These are phyloP conservation scores for Rotaria sp. DNA, from an alignment of 2,888 invertebrate species.

Conservation along the genomic window DNA sequence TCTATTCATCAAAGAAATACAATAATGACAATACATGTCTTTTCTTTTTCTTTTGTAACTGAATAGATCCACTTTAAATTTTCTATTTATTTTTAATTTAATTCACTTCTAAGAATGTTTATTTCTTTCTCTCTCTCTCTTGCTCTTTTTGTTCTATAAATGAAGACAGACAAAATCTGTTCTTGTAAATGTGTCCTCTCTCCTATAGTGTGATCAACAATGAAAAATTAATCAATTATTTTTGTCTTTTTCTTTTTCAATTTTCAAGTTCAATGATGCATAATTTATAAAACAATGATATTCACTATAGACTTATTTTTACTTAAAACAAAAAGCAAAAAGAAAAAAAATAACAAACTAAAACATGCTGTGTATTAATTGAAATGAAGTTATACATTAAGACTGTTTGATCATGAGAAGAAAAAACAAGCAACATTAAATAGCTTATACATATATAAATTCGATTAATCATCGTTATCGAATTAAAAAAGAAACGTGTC, in stretches of 20 bases:
- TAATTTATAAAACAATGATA: neutral
- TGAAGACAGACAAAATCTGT: neutral
- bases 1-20: no score
- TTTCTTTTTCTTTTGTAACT: neutral
- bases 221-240: neutral
- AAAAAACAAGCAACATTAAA: neutral
- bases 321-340: no score
- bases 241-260: neutral
- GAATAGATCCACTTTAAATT: neutral
- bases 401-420: neutral
- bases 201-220: neutral
- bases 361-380: neutral
- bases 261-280: neutral
- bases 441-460: neutral
- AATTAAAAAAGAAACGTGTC: neutral
- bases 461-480: conserved; percentile 6
- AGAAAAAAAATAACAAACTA: no score
- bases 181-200: neutral
- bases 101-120: neutral
- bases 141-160: neutral
- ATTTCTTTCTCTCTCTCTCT: no score
- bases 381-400: neutral
- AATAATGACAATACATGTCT: no score
- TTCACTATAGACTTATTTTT: no score
- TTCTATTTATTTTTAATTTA: neutral